Evolutionary conservation across 2,113 vertebrate species (phyloP).

Genomic region (Uropsilus gracilis): DNA sequence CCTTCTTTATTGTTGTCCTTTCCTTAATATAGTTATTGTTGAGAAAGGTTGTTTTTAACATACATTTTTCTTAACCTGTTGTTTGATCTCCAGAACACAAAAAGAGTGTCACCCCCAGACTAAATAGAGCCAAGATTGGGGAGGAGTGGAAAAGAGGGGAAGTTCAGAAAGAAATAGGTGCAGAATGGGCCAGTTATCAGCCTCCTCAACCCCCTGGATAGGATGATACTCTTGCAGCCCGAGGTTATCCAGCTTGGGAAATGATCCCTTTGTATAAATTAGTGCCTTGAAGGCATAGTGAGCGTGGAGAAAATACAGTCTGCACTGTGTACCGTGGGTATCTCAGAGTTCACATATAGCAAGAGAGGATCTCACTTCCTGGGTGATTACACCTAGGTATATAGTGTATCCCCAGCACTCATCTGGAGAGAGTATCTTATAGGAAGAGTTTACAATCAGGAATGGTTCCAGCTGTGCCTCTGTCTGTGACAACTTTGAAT

Average conservation of each 20-base stretch:
- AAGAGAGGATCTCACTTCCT: background rate
- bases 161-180: background rate
- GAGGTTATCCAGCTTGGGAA: background rate
- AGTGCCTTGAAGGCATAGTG: background rate
- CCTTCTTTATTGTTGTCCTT: slow-evolving; percentile 16
- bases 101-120: slow-evolving; percentile 25
- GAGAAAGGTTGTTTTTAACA: slow-evolving; percentile 4
- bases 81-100: slow-evolving; percentile 50
- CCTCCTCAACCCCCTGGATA: background rate
- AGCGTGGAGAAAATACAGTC: background rate
- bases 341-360: background rate
- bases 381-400: background rate
- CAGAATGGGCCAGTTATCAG: background rate
- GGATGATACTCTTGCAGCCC: background rate
- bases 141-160: background rate
- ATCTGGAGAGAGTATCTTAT: background rate
- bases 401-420: background rate
- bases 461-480: background rate
- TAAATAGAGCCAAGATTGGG: background rate
- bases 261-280: background rate
- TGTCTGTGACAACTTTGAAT: background rate
- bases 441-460: background rate
- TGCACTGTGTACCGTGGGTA: background rate
- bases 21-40: slow-evolving; percentile 62
- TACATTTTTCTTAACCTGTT: slow-evolving; percentile 5